Conservation (phyloP, 2,113 vertebrate genomes). For the Spilogale gracilis region DNA sequence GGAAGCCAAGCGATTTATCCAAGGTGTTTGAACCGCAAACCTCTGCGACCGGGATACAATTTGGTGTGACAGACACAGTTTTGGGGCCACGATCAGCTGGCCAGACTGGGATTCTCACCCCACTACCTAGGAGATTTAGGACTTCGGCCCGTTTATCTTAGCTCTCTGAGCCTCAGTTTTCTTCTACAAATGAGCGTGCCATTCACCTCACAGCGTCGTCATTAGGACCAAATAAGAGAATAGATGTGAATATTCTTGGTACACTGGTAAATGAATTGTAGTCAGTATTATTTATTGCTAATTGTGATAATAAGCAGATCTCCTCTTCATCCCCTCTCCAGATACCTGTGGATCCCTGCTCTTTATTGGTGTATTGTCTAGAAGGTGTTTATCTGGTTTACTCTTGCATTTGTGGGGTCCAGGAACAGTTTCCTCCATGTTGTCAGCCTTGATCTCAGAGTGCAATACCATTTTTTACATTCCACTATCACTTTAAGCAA, state of each 20-base stretch:
- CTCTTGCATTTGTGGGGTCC: neutral
- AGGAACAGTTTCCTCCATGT: neutral
- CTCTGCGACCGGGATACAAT: neutral
- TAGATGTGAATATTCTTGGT: neutral
- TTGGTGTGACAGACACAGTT: neutral
- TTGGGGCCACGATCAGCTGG: neutral
- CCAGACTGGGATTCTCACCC: neutral
- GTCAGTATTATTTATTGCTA: neutral
- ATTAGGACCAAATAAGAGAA: neutral
- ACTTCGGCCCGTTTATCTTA: neutral
- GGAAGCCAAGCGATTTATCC: slow-evolving; percentile 45
- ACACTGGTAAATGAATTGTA: neutral
- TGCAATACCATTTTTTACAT: slow-evolving; percentile 1
- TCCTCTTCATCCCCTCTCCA: neutral
- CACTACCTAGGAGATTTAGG: neutral
- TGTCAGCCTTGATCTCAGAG: neutral
- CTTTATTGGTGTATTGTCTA: neutral
- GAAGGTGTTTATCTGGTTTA: neutral
- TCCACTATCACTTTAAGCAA: neutral
- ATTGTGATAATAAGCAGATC: neutral
- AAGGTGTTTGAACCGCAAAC: neutral
- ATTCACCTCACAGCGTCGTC: neutral
- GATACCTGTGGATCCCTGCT: neutral
- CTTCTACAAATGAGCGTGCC: neutral
- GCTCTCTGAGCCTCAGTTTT: neutral